A percentile compares a stretch with the other conserved stretches of the same genome.
phyloP scores from a whole-genome alignment of 2,113 vertebrate species.

The Callorhinus ursinus region DNA sequence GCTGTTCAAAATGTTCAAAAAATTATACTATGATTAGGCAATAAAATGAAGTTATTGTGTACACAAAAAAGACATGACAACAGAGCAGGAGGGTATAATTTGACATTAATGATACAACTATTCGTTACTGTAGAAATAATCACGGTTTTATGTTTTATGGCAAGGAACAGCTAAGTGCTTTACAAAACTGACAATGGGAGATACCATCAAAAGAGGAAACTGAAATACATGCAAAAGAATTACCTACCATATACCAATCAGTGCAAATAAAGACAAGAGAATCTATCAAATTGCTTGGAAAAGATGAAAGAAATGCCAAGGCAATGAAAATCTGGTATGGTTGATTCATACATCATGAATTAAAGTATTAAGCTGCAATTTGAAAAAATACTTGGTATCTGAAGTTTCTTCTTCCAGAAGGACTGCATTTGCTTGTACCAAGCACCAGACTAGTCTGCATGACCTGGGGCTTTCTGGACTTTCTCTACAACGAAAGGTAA shows the following conservation, averaged over 20 bases:
- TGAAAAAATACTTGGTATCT: background rate
- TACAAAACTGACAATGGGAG: background rate
- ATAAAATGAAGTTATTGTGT: background rate
- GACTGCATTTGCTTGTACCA: background rate
- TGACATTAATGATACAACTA: background rate
- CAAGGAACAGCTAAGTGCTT: background rate
- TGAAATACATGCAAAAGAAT: background rate
- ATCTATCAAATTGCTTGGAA: background rate
- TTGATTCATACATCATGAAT: background rate
- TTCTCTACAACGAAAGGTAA: background rate
- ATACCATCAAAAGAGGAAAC: constrained; percentile 8
- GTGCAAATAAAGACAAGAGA: background rate
- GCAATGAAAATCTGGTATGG: background rate
- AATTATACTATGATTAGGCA: background rate
- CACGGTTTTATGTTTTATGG: background rate
- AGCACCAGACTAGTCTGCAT: background rate
- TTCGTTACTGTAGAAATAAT: background rate
- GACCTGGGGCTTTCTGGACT: background rate
- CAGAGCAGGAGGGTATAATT: background rate
- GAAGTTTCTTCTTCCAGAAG: background rate
- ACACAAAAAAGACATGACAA: background rate
- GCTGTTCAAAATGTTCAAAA: constrained; percentile 18
- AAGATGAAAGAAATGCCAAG: background rate
- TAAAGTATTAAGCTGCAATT: background rate
- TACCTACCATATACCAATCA: background rate